Evolutionary conservation across 2,888 invertebrate species (phyloP).

Genomic region (Gortyna flavago): DNA sequence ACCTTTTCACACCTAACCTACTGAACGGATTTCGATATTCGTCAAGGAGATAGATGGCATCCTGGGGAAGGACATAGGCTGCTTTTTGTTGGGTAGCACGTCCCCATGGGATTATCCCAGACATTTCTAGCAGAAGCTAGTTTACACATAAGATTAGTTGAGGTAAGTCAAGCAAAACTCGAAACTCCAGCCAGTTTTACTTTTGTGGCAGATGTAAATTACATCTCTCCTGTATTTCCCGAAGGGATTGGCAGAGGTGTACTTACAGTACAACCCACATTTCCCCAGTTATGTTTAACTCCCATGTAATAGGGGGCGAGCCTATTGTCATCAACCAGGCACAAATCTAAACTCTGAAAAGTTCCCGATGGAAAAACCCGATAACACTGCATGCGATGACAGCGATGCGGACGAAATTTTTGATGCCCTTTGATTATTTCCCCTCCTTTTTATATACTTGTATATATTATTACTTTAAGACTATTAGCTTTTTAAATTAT

Average conservation of each 20-base stretch:
- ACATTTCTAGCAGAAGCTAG: neutral
- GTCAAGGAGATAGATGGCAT: neutral
- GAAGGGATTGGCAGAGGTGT: neutral
- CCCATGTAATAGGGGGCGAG: neutral
- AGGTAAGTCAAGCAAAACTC: neutral
- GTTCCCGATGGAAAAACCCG: neutral
- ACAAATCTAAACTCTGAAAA: neutral
- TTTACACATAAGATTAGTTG: neutral
- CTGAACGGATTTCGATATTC: neutral
- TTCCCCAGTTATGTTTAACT: neutral
- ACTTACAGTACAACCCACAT: neutral
- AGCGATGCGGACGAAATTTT: too few species aligned
- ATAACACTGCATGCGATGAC: neutral
- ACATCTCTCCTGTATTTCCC: neutral
- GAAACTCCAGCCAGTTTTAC: neutral
- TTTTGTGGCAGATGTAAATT: neutral
- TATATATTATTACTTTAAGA: too few species aligned
- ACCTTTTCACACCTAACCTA: neutral
- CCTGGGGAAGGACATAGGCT: neutral
- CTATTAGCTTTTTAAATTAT: too few species aligned
- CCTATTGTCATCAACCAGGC: neutral
- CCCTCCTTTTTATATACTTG: too few species aligned
- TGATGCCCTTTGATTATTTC: too few species aligned
- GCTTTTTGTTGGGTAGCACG: neutral
- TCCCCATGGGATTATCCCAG: neutral